phyloP scores from a whole-genome alignment of 2,888 invertebrate genomes.

The Leptinotarsa juncta region DNA sequence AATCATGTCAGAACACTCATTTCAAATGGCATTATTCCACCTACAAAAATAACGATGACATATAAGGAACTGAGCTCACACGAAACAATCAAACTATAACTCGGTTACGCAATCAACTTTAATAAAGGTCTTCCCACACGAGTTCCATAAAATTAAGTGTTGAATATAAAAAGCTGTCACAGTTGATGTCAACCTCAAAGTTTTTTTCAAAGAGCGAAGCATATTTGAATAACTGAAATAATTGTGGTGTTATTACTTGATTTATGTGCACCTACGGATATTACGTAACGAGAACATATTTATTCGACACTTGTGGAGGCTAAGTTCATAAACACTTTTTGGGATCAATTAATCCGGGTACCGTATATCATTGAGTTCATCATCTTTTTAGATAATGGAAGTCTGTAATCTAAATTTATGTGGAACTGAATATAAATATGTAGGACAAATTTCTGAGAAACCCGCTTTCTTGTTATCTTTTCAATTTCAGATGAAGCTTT shows the following conservation, averaged over 20 bases:
- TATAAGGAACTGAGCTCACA: constrained; percentile 13
- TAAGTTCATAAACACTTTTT: not conserved
- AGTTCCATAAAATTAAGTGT: constrained; percentile 18
- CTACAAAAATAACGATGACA: constrained; percentile 24
- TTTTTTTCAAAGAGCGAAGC: constrained; percentile 4
- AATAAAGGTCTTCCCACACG: constrained; percentile 16
- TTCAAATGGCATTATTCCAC: constrained; percentile 3
- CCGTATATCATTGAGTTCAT: no score
- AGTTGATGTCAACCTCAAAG: constrained; percentile 12
- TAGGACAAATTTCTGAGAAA: no score
- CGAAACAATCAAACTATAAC: constrained; percentile 23
- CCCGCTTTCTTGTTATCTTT: no score
- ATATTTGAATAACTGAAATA: constrained; percentile 13
- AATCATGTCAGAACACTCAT: not conserved
- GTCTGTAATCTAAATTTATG: no score
- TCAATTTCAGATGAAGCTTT: no score
- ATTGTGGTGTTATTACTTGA: not conserved
- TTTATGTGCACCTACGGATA: constrained; percentile 4
- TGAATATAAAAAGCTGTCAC: constrained; percentile 25
- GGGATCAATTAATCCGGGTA: no score
- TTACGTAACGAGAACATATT: not conserved
- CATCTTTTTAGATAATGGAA: no score
- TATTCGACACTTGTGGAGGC: not conserved
- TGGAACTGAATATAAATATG: no score
- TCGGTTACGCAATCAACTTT: constrained; percentile 17